A percentile compares a stretch with the other conserved stretches of the same genome.
phyloP scores from a whole-genome alignment of 2,113 vertebrate genomes.

The Clupea harengus region DNA sequence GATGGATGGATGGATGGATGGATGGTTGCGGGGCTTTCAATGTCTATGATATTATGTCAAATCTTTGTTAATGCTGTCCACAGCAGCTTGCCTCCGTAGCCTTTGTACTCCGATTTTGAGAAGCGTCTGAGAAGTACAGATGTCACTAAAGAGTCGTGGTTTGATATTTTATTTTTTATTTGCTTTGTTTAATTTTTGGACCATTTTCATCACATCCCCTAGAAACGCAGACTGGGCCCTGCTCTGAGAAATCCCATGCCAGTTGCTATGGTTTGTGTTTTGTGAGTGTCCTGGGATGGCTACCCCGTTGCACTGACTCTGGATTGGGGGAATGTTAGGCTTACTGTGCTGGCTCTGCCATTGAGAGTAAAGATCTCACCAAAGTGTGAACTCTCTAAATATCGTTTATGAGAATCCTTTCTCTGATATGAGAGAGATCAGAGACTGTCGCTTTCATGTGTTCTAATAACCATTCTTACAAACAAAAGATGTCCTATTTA shows the following conservation, averaged over 20 bases:
- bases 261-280: slow-evolving; percentile 16
- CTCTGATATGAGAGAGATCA: slow-evolving; percentile 40
- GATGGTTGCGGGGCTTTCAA: background rate
- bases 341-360: slow-evolving; percentile 39
- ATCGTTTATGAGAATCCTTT: slow-evolving; percentile 17
- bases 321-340: slow-evolving; percentile 21
- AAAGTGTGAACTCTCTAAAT: slow-evolving; percentile 50
- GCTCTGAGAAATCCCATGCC: slow-evolving; percentile 2
- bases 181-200: background rate
- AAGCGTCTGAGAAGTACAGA: slow-evolving; percentile 3
- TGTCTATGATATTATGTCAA: background rate
- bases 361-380: slow-evolving; percentile 43
- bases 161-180: background rate
- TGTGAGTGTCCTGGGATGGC: slow-evolving; percentile 4
- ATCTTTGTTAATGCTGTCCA: background rate
- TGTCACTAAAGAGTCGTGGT: background rate
- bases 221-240: background rate
- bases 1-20: background rate
- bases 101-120: background rate
- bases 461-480: slow-evolving; percentile 57
- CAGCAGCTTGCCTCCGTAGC: background rate
- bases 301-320: slow-evolving; percentile 17
- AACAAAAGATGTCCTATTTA: slow-evolving; percentile 53
- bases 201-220: slow-evolving; percentile 9
- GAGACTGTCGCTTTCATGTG: slow-evolving; percentile 55